These are phyloP conservation scores for Tinea trinotella DNA, from an alignment of 2,888 invertebrate genomes.

Conservation along the genomic window DNA sequence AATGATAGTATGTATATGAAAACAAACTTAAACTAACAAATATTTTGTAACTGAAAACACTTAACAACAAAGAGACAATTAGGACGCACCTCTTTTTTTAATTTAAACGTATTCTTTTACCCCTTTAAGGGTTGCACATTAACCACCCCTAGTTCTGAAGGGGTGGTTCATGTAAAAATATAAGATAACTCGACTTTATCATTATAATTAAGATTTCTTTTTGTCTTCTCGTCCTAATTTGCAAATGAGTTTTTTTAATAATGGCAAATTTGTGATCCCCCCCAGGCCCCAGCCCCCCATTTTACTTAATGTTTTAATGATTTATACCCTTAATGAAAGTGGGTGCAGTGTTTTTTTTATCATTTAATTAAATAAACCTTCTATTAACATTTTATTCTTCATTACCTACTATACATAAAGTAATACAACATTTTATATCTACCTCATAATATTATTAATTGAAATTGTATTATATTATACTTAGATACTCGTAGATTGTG, in stretches of 20 bases:
- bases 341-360: conserved; percentile 21
- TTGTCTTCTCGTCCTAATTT: conserved; percentile 19
- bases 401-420: no score
- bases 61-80: conserved; percentile 21
- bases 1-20: background rate
- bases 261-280: conserved; percentile 5
- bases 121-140: background rate
- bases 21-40: conserved; percentile 21
- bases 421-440: no score
- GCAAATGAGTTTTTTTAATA: conserved; percentile 20
- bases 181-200: conserved; percentile 15
- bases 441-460: no score
- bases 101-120: background rate
- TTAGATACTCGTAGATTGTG: no score
- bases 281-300: background rate
- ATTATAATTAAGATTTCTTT: conserved; percentile 1
- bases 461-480: no score
- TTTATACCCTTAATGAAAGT: background rate
- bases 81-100: conserved; percentile 8
- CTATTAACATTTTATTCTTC: no score
- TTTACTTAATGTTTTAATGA: background rate
- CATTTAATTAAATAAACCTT: conserved; percentile 23
- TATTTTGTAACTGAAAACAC: conserved; percentile 22
- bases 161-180: background rate
- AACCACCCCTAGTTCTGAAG: background rate